Evolutionary conservation across 1,140 invertebrate species (phyloP), one percentile per base, ranked within the genome.

Genomic region (Drosophila pseudoobscura): DNA sequence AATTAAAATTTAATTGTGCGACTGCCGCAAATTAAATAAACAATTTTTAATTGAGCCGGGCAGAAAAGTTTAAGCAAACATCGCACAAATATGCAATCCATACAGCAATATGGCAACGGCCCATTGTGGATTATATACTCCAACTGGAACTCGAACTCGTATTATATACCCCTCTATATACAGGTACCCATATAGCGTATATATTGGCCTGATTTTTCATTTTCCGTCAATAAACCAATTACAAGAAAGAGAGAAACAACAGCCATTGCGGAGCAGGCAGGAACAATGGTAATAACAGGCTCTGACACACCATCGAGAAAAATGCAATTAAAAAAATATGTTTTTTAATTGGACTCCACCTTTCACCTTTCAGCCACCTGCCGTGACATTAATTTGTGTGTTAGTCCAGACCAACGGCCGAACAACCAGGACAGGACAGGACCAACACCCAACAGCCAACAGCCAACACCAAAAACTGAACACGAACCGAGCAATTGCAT

Each of bases 271-370:
- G 45, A 39, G 41, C 51, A 61, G 54, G 41, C 51, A 56, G 54
- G 9, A 43, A 69, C 60, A 65, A 49, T 44, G 51, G 54, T 73
- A 56, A 45, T 50, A 71, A 71, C 45, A 69, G 56, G 65, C 35
- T 47, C 43, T 39, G 63, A 53, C 53, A 78, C 63, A 66, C 55
- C 80, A 78, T 85, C 71, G 72, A 77, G 35, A 60, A 54, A 84
- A 80, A 87, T 84, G 82, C 80, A 84, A 84, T 84, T 84, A 87
- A 84, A 84, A 75, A 84, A 80, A 75, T 75, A 77, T 84, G 77
- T 69, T 79, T 77, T 85, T 87, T 84, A 87, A 87, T 84, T 84
- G 80, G 72, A 51, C 60, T 29, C 66, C 58, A 54, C 62, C 76
- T 68, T 76, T 70, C 43, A 43, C 66, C 73, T 68, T 76, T 70